A percentile compares a stretch with the other conserved stretches of the same genome.
Evolutionary conservation across 2,113 vertebrate species (phyloP).

Genomic region (Aphelocoma coerulescens): DNA sequence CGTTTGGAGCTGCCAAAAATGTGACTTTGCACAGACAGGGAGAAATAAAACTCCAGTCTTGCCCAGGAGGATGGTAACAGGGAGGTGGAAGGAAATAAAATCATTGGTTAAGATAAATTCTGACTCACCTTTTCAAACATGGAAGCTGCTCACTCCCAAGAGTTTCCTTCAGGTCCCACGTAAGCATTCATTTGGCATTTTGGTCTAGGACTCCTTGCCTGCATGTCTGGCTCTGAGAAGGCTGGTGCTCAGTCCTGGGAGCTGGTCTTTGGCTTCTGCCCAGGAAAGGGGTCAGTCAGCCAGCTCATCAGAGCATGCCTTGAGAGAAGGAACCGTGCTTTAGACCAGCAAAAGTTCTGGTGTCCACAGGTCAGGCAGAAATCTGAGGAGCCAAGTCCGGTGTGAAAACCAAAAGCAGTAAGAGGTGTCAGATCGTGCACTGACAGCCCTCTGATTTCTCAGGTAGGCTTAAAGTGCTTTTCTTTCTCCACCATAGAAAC

Average conservation of each 20-base stretch:
- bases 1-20: background rate
- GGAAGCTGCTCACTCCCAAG: background rate
- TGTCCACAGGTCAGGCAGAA: background rate
- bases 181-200: background rate
- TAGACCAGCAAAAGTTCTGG: background rate
- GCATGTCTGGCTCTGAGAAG: rapidly evolving
- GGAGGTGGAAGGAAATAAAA: background rate
- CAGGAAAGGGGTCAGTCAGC: background rate
- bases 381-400: background rate
- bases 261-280: background rate
- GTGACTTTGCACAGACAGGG: background rate
- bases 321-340: background rate
- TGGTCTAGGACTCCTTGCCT: background rate
- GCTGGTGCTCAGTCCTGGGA: background rate
- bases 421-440: background rate
- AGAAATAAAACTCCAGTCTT: background rate
- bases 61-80: background rate
- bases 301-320: background rate
- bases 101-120: background rate
- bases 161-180: background rate
- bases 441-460: background rate
- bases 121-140: background rate
- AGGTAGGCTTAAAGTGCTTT: background rate
- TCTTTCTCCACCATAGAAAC: background rate
- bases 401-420: background rate